A percentile compares a stretch with the other conserved stretches of the same genome.
These are phyloP conservation scores for Drosophila meridionalis DNA, from an alignment of 2,888 invertebrate species.

Conservation along the genomic window DNA sequence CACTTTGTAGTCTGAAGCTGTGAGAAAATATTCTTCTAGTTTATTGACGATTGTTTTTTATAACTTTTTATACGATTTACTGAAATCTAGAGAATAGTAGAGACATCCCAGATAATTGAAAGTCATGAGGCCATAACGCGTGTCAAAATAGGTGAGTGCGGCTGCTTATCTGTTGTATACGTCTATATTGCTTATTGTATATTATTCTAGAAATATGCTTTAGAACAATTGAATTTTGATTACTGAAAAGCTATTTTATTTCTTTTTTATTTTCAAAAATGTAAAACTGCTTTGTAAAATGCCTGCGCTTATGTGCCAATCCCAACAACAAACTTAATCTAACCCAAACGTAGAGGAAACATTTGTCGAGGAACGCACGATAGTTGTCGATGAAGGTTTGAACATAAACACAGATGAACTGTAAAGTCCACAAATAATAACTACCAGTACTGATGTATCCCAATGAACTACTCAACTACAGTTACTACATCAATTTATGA, in stretches of 20 bases:
- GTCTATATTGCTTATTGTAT: background rate
- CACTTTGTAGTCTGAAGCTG: slow-evolving; percentile 6
- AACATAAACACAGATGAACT: slow-evolving; percentile 81
- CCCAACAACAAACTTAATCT: slow-evolving; percentile 49
- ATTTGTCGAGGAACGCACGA: slow-evolving; percentile 84
- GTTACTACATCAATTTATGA: slow-evolving; percentile 58
- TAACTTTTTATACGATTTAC: slow-evolving; percentile 53
- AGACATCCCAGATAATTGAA: slow-evolving; percentile 84
- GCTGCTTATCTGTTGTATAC: background rate
- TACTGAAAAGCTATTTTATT: slow-evolving; percentile 53
- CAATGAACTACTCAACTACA: slow-evolving; percentile 70
- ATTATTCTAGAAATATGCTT: slow-evolving; percentile 13
- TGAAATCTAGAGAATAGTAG: slow-evolving; percentile 83
- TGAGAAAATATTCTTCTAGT: slow-evolving; percentile 17
- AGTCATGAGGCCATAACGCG: slow-evolving; percentile 84
- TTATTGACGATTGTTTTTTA: slow-evolving; percentile 48
- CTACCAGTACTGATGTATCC: slow-evolving; percentile 64
- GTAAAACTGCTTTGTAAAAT: slow-evolving; percentile 67
- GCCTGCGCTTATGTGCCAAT: slow-evolving; percentile 68
- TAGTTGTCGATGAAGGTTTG: slow-evolving; percentile 85
- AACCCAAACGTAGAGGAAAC: slow-evolving; percentile 82
- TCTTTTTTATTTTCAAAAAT: slow-evolving; percentile 64
- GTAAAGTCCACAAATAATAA: slow-evolving; percentile 66
- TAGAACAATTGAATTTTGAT: slow-evolving; percentile 29
- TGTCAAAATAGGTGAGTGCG: slow-evolving; percentile 84